Evolutionary conservation across 2,113 vertebrate species (phyloP).

Genomic region (Choloepus hoffmanni): DNA sequence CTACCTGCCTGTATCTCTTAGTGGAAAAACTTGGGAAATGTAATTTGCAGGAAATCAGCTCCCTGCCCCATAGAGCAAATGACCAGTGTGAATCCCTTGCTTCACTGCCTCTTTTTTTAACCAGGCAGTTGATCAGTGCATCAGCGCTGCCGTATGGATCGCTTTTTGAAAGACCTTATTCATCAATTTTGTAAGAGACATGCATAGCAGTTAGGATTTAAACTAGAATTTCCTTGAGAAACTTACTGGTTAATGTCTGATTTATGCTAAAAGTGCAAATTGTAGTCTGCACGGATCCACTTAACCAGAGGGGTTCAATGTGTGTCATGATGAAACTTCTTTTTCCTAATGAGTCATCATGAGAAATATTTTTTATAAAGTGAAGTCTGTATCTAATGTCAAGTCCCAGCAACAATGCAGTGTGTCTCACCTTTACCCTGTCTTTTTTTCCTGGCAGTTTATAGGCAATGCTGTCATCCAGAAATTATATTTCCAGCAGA

Average conservation of each 20-base stretch:
- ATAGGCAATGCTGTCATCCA: slow-evolving; percentile 76
- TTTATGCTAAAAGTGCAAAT: slow-evolving; percentile 65
- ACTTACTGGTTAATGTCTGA: slow-evolving; percentile 81
- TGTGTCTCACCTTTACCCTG: slow-evolving; percentile 64
- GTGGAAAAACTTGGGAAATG: not conserved
- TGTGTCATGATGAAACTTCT: slow-evolving; percentile 69
- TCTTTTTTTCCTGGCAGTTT: slow-evolving; percentile 70
- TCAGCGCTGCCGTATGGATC: slow-evolving; percentile 80
- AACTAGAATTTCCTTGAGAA: slow-evolving; percentile 83
- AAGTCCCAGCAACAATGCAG: slow-evolving; percentile 69
- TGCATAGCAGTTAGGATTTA: slow-evolving; percentile 80
- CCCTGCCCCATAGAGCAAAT: not conserved
- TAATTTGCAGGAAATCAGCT: not conserved
- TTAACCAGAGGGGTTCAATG: not conserved
- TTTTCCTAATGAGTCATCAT: slow-evolving; percentile 59
- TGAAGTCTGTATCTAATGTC: slow-evolving; percentile 76
- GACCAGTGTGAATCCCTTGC: not conserved
- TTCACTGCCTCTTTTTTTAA: slow-evolving; percentile 69
- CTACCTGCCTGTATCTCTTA: not conserved
- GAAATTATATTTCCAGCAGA: slow-evolving; percentile 83
- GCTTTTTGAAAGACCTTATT: slow-evolving; percentile 82
- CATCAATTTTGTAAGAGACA: slow-evolving; percentile 81
- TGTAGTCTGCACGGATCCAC: slow-evolving; percentile 51
- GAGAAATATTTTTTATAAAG: slow-evolving; percentile 73
- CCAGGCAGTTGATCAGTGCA: slow-evolving; percentile 75